Evolutionary conservation across 2,888 invertebrate species (phyloP), one percentile per base, ranked within the genome.

Genomic region (Leptinotarsa tumamoca): DNA sequence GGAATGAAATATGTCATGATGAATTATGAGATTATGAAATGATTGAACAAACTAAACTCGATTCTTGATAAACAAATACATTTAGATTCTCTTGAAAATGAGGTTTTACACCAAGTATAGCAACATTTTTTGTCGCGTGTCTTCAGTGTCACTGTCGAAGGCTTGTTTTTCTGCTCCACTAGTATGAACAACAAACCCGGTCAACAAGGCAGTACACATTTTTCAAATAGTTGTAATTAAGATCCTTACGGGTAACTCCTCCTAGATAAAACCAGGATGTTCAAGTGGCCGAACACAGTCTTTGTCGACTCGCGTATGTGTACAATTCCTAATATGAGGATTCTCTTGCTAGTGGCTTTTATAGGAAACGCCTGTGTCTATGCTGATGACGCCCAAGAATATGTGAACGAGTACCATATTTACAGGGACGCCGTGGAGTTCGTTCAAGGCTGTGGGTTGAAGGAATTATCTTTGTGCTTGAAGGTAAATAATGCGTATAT

Each of bases 371-470:
- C 63, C 27, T 21, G 73, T 51, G 54, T 73, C 18, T 78, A 78
- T 5, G 76, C 23, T 43, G 75, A 78, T 51, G 79, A 75, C 18
- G 75, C 73, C 4, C 89, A 89, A 1, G 89, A 90, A 63, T 89
- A 89, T 72, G 87, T 89, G 83, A 87, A 88, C 67, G 91, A 91
- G 74, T 90, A 92, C 79, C 91, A 90, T 56, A 85, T 90, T 67
- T 87, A 94, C 85, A 92, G 92, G 81, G 91, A 91, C 61, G 93
- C 93, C 14, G 89, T 94, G 76, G 91, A 90, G 85, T 92, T 94
- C 87, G 90, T 94, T 79, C 92, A 93, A 89, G 93, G 93, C 84
- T 95, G 95, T 88, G 92, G 92, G 70, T 90, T 91, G 82, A 92
- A 91, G 84, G 92, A 93, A 83, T 90, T 94, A 88, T 89, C 91